Evolutionary conservation across 1,140 invertebrate genomes (phyloP), one percentile per base, ranked within the genome.

Genomic region (Drosophila nigrodunni): DNA sequence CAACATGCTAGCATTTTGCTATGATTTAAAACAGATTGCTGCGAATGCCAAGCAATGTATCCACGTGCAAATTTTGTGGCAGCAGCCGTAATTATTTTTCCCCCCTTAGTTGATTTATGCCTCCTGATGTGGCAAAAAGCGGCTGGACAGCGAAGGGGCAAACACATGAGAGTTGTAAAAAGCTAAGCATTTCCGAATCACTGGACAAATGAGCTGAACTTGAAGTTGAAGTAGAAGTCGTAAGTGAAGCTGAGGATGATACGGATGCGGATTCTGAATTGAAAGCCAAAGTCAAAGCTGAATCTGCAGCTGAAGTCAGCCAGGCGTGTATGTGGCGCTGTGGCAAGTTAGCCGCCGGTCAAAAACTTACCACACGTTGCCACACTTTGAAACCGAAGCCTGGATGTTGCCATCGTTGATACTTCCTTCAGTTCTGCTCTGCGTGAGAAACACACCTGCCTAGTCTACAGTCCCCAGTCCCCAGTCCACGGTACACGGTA

Each of bases 391-490:
- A 83, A 82, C 59, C 66, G 80, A 76, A 80, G 78, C 80, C 80
- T 39, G 43, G 39, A 52, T 44, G 65, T 41, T 72, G 44, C 30
- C 64, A 0, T 3, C 18, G 37, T 6, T 41, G 35, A 4, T 61
- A 34, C 62, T 74, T 50, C 74, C 68, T 49, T 43, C 75, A 71
- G 58, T 71, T 69, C 57, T 57, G 37, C 47, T 30, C 25, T 90
- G 87, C 87, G 87, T 90, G 87, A 90, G 87, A 90, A 90, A 90
- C 87, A 90, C 82, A 90, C 87, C 87, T 90, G 87, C 86, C 80
- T 59, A 21, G 64, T 58, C 21, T 35, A 11, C 7, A 3, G 49
- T 30, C 11, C 10, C 21, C 5, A 11, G 21, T 35, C 41, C 54
- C 5, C 52, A 6, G 62, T 49, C 0, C 25, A 30, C 25, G 4